Base-by-base conservation (phyloP, 2,888 invertebrate genomes). In the Serrognathus titanus region DNA sequence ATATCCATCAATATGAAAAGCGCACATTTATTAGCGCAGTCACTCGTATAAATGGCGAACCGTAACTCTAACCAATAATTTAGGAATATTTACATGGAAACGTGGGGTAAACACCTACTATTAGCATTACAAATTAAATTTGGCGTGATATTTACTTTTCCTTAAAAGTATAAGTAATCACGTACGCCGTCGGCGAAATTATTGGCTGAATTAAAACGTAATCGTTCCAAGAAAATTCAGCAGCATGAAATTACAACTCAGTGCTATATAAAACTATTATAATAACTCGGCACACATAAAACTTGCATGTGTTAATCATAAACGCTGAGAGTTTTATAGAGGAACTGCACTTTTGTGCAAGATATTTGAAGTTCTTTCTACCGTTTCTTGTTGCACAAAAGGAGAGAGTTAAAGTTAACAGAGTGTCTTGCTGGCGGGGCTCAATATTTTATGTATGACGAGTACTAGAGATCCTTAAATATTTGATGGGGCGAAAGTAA, bases 221-320 rank as follows among this genome's bases (percentile, higher is more conserved):
- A 16, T 43, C 43, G 43, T 43, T 43, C 43, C n/a, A n/a, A 16
- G 43, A 43, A 43, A 43, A 43, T 10, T 43, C 43, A 43, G 8
- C 13, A 43, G 43, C 43, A 43, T 43, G 20, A 43, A 43, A 43
- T 43, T 43, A 43, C 20, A 20, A 13, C 43, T 43, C 16, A 43
- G 43, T 16, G 20, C 43, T 20, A 43, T 16, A 43, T 43, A 43
- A 43, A 43, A 43, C 43, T 43, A 43, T 43, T 43, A 43, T 43
- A 43, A 43, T 43, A 43, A 43, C 20, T 43, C 43, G 20, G 43
- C 43, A 16, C 43, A 43, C 43, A 43, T 43, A 43, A 43, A 43
- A 43, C 16, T 43, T 43, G 43, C 43, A 43, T 43, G 43, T 43
- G 43, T 43, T 43, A 43, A 43, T 43, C 43, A 43, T 43, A 43